Conservation (phyloP, 2,888 invertebrate species). For the Pollenia labialis region DNA sequence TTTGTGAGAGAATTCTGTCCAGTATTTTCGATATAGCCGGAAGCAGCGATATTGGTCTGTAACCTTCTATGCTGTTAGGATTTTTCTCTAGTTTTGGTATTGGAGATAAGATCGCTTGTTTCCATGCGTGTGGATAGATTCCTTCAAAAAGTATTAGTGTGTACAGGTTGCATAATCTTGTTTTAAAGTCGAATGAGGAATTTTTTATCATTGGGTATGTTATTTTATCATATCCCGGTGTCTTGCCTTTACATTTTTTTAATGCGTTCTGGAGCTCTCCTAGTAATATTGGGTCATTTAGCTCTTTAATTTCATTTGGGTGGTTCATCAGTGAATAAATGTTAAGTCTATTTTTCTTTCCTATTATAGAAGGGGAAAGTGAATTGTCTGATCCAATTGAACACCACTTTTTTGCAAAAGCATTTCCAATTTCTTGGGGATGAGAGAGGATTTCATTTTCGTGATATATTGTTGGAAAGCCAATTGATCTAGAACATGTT, state of each 20-base stretch:
- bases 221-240: conserved; percentile 29
- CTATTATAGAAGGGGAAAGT: neutral
- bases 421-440: conserved; percentile 18
- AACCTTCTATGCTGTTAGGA: neutral
- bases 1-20: conserved; percentile 38
- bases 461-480: conserved; percentile 9
- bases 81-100: conserved; percentile 47
- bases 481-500: neutral
- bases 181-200: conserved; percentile 8
- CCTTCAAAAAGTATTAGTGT: conserved; percentile 25
- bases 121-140: conserved; percentile 45
- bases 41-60: conserved; percentile 24
- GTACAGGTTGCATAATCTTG: conserved; percentile 30
- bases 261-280: neutral
- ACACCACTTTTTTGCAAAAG: conserved; percentile 6
- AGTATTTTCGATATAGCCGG: conserved; percentile 41
- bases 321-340: neutral
- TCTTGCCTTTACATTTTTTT: conserved; percentile 22
- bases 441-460: conserved; percentile 12
- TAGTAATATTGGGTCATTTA: neutral
- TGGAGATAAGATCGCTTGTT: conserved; percentile 19
- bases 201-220: conserved; percentile 43
- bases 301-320: neutral
- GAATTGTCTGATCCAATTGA: conserved; percentile 8
- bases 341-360: neutral